A percentile compares a stretch with the other conserved stretches of the same genome.
phyloP scores from a whole-genome alignment of 64 coral and sea anemone species.

The Actinia tenebrosa region DNA sequence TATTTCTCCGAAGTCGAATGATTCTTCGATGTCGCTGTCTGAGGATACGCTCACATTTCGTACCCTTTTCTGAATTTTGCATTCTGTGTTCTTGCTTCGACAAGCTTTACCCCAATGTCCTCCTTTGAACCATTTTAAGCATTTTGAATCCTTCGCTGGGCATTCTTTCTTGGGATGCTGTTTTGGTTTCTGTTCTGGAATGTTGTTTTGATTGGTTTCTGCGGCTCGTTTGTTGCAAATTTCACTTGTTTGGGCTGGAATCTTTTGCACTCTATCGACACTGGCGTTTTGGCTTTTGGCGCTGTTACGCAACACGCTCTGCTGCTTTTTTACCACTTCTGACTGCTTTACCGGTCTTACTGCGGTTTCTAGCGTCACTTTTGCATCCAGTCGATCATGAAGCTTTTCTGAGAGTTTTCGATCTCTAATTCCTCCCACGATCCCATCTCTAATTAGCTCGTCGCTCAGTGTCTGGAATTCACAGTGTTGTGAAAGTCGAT shows the following conservation, averaged over 20 bases:
- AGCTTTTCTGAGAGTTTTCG: constrained; percentile 34
- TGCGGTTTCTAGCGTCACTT: constrained; percentile 40
- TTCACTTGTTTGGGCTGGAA: background rate
- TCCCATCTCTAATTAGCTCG: constrained; percentile 43
- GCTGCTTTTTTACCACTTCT: constrained; percentile 38
- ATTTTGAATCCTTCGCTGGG: constrained; percentile 5
- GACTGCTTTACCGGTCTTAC: constrained; percentile 19
- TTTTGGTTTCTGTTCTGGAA: background rate
- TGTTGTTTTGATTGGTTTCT: background rate
- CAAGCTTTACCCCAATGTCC: too few relatives aligned
- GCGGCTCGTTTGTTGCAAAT: too few relatives aligned
- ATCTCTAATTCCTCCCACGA: constrained; percentile 27
- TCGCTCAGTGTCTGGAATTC: constrained; percentile 25
- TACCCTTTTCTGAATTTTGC: too few relatives aligned
- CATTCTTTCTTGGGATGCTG: constrained; percentile 8
- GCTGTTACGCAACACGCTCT: constrained; percentile 9
- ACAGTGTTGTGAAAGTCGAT: constrained; percentile 18
- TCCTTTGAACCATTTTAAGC: too few relatives aligned
- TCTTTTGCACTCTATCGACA: constrained; percentile 25
- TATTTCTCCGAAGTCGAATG: too few relatives aligned
- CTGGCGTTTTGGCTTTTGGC: background rate
- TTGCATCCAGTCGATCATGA: constrained; percentile 37
- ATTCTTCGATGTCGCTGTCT: too few relatives aligned
- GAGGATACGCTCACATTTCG: too few relatives aligned
- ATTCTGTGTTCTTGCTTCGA: too few relatives aligned